These are phyloP conservation scores for Kryptolebias ocellatus DNA, from an alignment of 2,797 vertebrate genomes.

Conservation along the genomic window DNA sequence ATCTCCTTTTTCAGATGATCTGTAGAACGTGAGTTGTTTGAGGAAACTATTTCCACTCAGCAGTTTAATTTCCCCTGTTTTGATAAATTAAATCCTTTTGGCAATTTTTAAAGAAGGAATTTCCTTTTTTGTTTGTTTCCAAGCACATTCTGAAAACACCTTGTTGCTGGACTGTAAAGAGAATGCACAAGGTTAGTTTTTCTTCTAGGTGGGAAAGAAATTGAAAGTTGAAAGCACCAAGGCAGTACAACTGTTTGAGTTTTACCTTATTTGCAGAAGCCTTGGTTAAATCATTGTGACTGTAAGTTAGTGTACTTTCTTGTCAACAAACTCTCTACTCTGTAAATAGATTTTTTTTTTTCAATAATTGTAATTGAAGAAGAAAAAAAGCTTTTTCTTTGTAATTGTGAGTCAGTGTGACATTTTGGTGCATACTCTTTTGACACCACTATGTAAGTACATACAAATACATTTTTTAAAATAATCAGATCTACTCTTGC, in stretches of 20 bases:
- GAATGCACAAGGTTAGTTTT: conserved; percentile 33
- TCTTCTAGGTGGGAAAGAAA: conserved; percentile 50
- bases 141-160: conserved; percentile 47
- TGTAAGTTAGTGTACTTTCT: conserved; percentile 72
- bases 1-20: conserved; percentile 51
- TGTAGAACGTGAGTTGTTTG: conserved; percentile 57
- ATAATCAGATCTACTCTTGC: conserved; percentile 61
- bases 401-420: conserved; percentile 80
- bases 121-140: conserved; percentile 1
- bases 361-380: conserved; percentile 80
- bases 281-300: conserved; percentile 69
- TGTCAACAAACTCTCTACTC: conserved; percentile 75
- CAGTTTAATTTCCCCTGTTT: conserved; percentile 21
- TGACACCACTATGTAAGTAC: conserved; percentile 83
- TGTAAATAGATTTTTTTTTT: conserved; percentile 79
- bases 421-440: conserved; percentile 82
- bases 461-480: conserved; percentile 85
- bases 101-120: conserved; percentile 23
- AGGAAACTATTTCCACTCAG: conserved; percentile 55
- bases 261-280: conserved; percentile 48
- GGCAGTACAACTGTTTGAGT: conserved; percentile 57
- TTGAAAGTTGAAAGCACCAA: conserved; percentile 51
- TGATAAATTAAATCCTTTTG: conserved; percentile 19
- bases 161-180: conserved; percentile 38
- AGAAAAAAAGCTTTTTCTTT: conserved; percentile 70